phyloP scores from a whole-genome alignment of 2,113 vertebrate genomes.

The Paedocypris sp. region DNA sequence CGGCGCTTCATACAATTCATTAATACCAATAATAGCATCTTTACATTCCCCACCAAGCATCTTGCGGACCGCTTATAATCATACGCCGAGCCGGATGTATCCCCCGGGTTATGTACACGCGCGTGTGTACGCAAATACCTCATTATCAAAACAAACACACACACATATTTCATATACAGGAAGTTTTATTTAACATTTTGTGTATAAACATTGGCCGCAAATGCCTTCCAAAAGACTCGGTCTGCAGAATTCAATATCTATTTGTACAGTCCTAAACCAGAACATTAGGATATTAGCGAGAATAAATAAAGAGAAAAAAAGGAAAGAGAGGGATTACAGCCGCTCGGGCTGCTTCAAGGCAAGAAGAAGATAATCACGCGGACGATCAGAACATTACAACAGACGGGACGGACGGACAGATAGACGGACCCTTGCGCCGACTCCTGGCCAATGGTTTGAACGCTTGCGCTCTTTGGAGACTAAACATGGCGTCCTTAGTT shows the following conservation, averaged over 20 bases:
- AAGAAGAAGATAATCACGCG: constrained; percentile 21
- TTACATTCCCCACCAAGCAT: too few species aligned
- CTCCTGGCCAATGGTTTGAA: not conserved
- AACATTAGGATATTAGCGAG: constrained; percentile 45
- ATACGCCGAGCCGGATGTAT: too few species aligned
- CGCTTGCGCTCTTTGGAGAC: not conserved
- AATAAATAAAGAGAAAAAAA: constrained; percentile 29
- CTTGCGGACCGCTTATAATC: too few species aligned
- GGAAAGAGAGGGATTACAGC: constrained; percentile 38
- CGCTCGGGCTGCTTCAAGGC: constrained; percentile 27
- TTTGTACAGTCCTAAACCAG: constrained; percentile 56
- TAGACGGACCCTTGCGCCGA: constrained; percentile 26
- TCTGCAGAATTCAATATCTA: constrained; percentile 51
- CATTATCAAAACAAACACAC: not conserved
- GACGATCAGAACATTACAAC: constrained; percentile 7
- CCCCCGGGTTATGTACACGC: too few species aligned
- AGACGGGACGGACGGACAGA: constrained; percentile 14
- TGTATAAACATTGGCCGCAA: constrained; percentile 66
- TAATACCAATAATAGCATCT: too few species aligned
- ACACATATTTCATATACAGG: constrained; percentile 51
- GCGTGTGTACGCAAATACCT: too few species aligned
- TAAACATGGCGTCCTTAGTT: not conserved
- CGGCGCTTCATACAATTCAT: too few species aligned
- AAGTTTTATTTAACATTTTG: constrained; percentile 66
- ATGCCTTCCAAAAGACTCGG: constrained; percentile 57